phyloP scores from a whole-genome alignment of 2,113 vertebrate genomes.

The Nannospalax galili region DNA sequence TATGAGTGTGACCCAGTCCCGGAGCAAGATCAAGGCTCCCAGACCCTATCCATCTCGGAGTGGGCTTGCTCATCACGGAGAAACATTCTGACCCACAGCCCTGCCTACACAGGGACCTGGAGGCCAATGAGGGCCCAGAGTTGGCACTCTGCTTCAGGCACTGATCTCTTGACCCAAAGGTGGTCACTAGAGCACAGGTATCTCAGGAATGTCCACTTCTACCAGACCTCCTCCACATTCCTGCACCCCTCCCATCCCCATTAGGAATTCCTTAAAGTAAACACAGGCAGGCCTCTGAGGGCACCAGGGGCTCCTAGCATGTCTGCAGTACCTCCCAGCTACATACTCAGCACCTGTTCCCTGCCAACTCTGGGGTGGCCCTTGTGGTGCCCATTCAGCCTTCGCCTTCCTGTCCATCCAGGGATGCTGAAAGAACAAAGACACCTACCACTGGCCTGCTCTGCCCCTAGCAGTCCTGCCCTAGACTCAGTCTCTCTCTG shows the following conservation, averaged over 20 bases:
- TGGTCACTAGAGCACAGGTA: conserved; percentile 49
- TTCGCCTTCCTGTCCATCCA: no score
- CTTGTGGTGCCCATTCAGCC: no score
- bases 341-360: not conserved
- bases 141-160: no score
- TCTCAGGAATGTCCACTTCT: conserved; percentile 74
- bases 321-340: not conserved
- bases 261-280: conserved; percentile 59
- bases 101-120: not conserved
- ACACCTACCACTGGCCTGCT: not conserved
- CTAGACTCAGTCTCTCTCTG: not conserved
- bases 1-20: not conserved
- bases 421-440: not conserved
- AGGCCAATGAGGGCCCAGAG: not conserved
- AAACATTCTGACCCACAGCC: not conserved
- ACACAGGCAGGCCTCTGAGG: not conserved
- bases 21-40: not conserved
- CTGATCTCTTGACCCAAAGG: not conserved
- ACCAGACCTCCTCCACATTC: conserved; percentile 8
- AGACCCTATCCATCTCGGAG: not conserved
- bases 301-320: not conserved
- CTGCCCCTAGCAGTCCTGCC: not conserved
- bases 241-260: conserved; percentile 53
- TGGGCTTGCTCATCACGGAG: fast-evolving
- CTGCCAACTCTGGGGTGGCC: not conserved